phyloP scores from a whole-genome alignment of 1,140 invertebrate genomes.

The Sarcophaga bullata region DNA sequence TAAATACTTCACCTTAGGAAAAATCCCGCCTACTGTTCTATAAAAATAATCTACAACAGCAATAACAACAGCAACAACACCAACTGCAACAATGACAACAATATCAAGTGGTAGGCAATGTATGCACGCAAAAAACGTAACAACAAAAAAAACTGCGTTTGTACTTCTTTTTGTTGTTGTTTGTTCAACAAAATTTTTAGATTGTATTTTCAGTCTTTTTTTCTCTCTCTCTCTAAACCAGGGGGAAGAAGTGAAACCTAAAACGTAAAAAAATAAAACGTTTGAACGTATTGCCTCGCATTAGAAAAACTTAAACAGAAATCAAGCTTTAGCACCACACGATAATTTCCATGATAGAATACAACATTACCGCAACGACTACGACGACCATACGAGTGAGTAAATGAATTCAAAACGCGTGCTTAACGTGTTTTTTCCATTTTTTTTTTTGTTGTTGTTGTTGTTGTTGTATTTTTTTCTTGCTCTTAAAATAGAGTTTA shows the following conservation, averaged over 20 bases:
- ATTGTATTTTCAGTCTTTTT: background rate
- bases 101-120: background rate
- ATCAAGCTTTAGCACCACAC: constrained; percentile 33
- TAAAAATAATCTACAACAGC: background rate
- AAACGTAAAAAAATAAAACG: background rate
- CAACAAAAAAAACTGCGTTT: too few relatives aligned
- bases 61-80: background rate
- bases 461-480: too few relatives aligned
- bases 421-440: constrained; percentile 29
- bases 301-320: constrained; percentile 30
- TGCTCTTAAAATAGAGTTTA: background rate
- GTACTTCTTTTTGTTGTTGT: background rate
- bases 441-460: too few relatives aligned
- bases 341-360: constrained; percentile 40
- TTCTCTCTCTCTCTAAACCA: background rate
- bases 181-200: constrained; percentile 15
- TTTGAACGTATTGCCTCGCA: background rate
- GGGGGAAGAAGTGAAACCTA: background rate
- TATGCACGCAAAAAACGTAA: background rate
- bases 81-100: background rate
- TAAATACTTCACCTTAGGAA: constrained; percentile 39
- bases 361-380: background rate
- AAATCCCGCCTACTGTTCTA: constrained; percentile 38
- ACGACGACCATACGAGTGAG: background rate
- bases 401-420: constrained; percentile 41